phyloP scores from a whole-genome alignment of 2,113 vertebrate species.

The Silurus asotus region DNA sequence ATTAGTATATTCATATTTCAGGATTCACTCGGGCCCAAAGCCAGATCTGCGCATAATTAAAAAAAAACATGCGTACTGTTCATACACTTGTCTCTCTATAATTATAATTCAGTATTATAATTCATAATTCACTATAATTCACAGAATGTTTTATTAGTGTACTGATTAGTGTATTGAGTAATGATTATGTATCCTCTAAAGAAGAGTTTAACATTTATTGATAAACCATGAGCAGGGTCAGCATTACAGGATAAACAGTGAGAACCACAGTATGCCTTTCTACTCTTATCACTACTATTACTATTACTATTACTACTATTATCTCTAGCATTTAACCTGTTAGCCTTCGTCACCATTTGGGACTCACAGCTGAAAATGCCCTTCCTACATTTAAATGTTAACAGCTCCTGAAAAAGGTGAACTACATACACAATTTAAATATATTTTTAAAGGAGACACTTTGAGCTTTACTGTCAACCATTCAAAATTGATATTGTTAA shows the following conservation, averaged over 20 bases:
- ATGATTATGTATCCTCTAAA: not conserved
- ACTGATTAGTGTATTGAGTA: not conserved
- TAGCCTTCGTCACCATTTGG: too few relatives aligned
- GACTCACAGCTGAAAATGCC: too few relatives aligned
- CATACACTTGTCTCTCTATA: not conserved
- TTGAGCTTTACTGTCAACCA: too few relatives aligned
- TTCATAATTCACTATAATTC: too few relatives aligned
- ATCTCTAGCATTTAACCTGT: not conserved
- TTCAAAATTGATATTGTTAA: too few relatives aligned
- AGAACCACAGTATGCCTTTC: not conserved
- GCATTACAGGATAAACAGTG: not conserved
- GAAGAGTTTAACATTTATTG: not conserved
- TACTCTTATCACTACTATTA: not conserved
- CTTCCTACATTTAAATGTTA: too few relatives aligned
- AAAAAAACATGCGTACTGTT: conserved; percentile 2
- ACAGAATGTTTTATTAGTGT: not conserved
- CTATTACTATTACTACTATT: too few relatives aligned
- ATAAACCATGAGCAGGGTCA: not conserved
- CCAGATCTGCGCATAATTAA: conserved; percentile 21
- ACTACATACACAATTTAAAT: too few relatives aligned
- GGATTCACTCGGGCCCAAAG: not conserved
- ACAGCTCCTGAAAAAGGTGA: too few relatives aligned
- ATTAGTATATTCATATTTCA: not conserved
- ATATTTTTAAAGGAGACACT: too few relatives aligned
- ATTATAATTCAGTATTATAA: too few relatives aligned